Conservation (phyloP, 2,888 invertebrate species). For the Tolmerus cingulatus region DNA sequence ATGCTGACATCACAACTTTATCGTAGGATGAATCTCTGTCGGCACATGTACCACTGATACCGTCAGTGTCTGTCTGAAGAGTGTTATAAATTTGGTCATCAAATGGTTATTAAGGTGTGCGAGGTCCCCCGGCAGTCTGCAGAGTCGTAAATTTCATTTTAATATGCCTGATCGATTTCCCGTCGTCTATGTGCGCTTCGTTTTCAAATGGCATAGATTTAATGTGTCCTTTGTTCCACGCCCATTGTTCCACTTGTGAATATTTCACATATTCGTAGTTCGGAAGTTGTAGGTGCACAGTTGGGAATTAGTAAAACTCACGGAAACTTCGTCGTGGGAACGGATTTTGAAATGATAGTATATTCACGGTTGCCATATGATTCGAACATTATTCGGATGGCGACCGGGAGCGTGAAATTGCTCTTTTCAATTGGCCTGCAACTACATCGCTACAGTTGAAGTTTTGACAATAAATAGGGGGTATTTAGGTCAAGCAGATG, state of each 20-base stretch:
- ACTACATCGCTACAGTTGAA: not conserved
- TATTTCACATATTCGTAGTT: constrained; percentile 5
- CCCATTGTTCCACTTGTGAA: not conserved
- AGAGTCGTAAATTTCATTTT: constrained; percentile 7
- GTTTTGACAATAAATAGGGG: not conserved
- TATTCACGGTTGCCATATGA: not conserved
- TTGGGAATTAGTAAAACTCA: constrained; percentile 7
- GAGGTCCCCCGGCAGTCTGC: not conserved
- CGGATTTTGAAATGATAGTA: not conserved
- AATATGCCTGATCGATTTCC: constrained; percentile 21
- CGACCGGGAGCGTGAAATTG: constrained; percentile 10
- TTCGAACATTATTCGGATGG: not conserved
- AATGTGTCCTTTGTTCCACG: constrained; percentile 16
- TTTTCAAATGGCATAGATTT: not conserved
- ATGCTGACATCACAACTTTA: not conserved
- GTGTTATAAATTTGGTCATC: constrained; percentile 20
- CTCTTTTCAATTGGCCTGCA: not conserved
- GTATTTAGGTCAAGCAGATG: not conserved
- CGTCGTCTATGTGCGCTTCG: not conserved
- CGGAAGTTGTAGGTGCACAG: not conserved
- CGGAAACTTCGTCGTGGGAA: not conserved
- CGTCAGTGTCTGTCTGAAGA: not conserved
- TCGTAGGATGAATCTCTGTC: not conserved
- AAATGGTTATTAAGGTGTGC: constrained; percentile 2
- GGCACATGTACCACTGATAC: not conserved